Evolutionary conservation across 2,888 invertebrate species (phyloP).

Genomic region (Schizotus pectinicornis): DNA sequence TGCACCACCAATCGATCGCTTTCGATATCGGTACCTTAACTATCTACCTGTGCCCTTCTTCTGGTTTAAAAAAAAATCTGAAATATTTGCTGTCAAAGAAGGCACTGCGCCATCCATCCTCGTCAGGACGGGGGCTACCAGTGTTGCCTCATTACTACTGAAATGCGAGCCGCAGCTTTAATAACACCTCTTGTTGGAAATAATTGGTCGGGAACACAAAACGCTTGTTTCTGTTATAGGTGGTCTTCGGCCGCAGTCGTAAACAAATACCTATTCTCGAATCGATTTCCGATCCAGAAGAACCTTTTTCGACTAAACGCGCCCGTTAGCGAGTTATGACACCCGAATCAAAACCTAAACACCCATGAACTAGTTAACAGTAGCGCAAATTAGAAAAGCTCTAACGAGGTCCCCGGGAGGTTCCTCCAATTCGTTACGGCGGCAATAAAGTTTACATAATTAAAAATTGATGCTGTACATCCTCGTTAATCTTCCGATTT

Average conservation of each 20-base stretch:
- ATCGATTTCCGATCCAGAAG: conserved; percentile 16
- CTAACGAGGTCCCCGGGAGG: too few species aligned
- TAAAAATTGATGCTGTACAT: not conserved
- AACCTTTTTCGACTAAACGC: too few species aligned
- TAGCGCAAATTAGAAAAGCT: too few species aligned
- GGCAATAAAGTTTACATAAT: not conserved
- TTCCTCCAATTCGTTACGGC: not conserved
- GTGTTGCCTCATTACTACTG: conserved; percentile 55
- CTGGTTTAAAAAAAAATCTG: not conserved
- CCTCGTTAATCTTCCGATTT: not conserved
- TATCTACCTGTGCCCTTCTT: not conserved
- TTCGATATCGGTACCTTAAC: not conserved
- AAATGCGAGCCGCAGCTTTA: conserved; percentile 55
- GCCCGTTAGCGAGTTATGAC: too few species aligned
- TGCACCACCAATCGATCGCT: not conserved
- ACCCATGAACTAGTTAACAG: too few species aligned
- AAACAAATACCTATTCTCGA: conserved; percentile 25
- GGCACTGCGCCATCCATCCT: conserved; percentile 47
- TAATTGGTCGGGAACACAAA: conserved; percentile 56
- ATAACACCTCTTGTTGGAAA: conserved; percentile 56
- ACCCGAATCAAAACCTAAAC: too few species aligned
- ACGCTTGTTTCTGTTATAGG: conserved; percentile 55
- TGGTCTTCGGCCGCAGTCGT: conserved; percentile 41
- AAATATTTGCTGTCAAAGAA: conserved; percentile 35
- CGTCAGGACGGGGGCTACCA: conserved; percentile 51